A percentile compares a stretch with the other conserved stretches of the same genome.
Evolutionary conservation across 1,140 invertebrate genomes (phyloP).

Genomic region (Pectinophora gossypiella): DNA sequence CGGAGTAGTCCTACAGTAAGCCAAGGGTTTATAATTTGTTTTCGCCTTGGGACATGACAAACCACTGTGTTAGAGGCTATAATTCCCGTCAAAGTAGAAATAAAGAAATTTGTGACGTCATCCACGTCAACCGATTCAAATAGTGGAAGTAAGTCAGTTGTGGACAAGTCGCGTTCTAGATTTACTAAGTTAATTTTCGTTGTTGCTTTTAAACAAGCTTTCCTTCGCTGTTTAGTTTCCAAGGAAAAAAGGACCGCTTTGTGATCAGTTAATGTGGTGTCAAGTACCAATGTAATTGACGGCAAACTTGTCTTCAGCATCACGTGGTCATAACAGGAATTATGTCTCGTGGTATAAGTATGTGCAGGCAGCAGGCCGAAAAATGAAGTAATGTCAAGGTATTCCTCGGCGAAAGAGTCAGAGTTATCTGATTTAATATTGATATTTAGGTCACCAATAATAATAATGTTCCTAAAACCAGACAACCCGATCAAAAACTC

Average conservation of each 20-base stretch:
- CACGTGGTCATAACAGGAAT: background rate
- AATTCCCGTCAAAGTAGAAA: background rate
- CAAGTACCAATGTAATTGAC: background rate
- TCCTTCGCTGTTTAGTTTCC: background rate
- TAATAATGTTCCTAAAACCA: background rate
- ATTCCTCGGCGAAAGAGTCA: background rate
- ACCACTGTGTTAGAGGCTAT: background rate
- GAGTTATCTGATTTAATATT: background rate
- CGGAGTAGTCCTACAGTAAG: slow-evolving; percentile 9
- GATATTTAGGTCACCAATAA: background rate
- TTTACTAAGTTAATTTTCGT: background rate
- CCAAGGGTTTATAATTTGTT: slow-evolving; percentile 7
- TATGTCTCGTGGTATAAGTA: background rate
- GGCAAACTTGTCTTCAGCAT: background rate
- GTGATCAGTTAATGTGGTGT: background rate
- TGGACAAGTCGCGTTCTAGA: background rate
- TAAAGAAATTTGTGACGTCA: background rate
- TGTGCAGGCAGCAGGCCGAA: background rate
- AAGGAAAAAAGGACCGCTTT: background rate
- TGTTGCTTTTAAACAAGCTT: too few relatives aligned
- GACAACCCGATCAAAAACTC: background rate
- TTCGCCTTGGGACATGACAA: background rate
- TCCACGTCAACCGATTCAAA: background rate
- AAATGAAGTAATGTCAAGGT: background rate
- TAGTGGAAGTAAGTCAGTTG: background rate